phyloP scores from a whole-genome alignment of 2,888 invertebrate species.

The Drosophila limbata region DNA sequence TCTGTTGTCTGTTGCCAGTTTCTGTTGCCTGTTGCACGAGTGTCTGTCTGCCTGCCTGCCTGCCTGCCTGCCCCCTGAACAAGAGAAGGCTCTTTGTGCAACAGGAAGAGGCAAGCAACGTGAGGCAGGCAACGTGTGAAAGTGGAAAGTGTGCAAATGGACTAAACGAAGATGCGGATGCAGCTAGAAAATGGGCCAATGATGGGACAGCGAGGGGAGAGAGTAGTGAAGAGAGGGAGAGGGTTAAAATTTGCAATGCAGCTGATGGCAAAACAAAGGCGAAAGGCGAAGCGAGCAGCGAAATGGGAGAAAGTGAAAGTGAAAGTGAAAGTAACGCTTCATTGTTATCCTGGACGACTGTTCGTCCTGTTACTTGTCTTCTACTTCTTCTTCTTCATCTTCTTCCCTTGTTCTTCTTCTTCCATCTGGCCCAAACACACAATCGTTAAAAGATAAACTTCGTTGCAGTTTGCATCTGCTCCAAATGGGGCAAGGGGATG shows the following conservation, averaged over 20 bases:
- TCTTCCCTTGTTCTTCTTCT: constrained; percentile 7
- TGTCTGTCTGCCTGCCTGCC: neutral
- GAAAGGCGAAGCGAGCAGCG: constrained; percentile 1
- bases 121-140: constrained; percentile 28
- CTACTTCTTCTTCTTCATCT: neutral
- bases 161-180: constrained; percentile 55
- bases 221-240: constrained; percentile 5
- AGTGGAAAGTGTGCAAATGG: constrained; percentile 44
- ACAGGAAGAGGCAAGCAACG: constrained; percentile 36
- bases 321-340: constrained; percentile 60
- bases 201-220: neutral
- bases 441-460: constrained; percentile 67
- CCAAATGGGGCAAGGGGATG: constrained; percentile 4
- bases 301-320: constrained; percentile 13
- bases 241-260: constrained; percentile 58
- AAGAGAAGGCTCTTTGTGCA: constrained; percentile 44
- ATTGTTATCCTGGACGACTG: constrained; percentile 69
- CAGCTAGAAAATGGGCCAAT: constrained; percentile 23
- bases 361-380: constrained; percentile 41
- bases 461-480: constrained; percentile 1
- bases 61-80: neutral
- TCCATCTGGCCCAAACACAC: constrained; percentile 35
- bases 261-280: constrained; percentile 56
- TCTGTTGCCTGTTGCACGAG: neutral
- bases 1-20: neutral